phyloP scores from a whole-genome alignment of 37 sponge, comb jelly and placozoan species.

The Chondrosia reniformis region DNA sequence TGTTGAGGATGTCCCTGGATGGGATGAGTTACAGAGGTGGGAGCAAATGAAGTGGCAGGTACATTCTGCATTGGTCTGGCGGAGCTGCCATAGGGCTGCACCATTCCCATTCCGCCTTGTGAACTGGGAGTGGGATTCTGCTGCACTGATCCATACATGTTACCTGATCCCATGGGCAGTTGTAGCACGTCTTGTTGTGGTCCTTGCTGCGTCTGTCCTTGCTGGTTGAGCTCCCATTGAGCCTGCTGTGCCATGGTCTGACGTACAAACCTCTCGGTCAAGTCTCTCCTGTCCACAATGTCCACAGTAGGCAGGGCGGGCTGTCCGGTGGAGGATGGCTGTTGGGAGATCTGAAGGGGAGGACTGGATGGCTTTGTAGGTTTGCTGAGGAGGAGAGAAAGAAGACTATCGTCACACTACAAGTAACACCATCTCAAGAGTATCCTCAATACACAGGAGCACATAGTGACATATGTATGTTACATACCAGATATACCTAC shows the following conservation, averaged over 20 bases:
- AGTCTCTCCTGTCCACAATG: neutral
- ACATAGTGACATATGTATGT: too few relatives aligned
- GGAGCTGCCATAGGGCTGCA: neutral
- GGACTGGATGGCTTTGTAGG: too few relatives aligned
- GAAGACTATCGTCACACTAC: neutral
- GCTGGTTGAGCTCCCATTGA: neutral
- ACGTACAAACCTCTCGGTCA: neutral
- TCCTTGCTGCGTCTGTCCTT: neutral
- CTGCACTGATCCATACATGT: neutral
- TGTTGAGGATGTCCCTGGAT: too few relatives aligned
- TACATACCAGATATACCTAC: too few relatives aligned
- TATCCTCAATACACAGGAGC: too few relatives aligned
- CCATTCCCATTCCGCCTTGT: too few relatives aligned
- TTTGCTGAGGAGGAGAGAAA: too few relatives aligned
- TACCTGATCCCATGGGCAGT: neutral
- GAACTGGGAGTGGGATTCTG: neutral
- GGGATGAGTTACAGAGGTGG: neutral
- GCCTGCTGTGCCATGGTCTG: conserved; percentile 8
- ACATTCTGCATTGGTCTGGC: neutral
- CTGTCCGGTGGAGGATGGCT: too few relatives aligned
- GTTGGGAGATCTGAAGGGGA: too few relatives aligned
- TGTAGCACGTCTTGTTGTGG: neutral
- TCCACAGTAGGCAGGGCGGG: conserved; percentile 13
- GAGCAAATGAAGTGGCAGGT: neutral
- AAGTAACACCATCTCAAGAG: too few relatives aligned